Evolutionary conservation across 23 tunicate genomes (phyloP), one percentile per base, ranked within the genome.

Genomic region (Ciona savignyi): DNA sequence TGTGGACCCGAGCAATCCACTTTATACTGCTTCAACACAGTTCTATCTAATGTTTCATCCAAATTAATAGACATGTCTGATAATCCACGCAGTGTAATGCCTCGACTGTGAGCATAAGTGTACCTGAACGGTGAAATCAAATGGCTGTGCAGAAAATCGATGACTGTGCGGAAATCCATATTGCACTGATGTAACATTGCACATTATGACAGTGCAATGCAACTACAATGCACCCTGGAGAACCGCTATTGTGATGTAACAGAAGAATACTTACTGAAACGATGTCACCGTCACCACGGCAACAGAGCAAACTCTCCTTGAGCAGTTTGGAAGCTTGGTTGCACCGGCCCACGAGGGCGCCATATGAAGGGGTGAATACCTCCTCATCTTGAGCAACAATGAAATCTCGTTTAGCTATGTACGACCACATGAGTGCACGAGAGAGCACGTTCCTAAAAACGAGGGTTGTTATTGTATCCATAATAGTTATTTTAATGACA

Each of bases 171-270:
- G 68, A 24, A 67, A n/a, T 78, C 69, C 65, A 71, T 3, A 61
- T 71, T 87, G 86, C 82, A 63, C 23, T 71, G 86, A 35, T 27
- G 77, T 29, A 22, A 71, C 95, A 80, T 66, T 81, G 86, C 82
- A 65, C 86, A 32, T 32, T 23, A 0, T 23, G 60, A n/a, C 27
- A 19, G 86, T 80, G 95, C 95, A 87, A 87, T 87, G 95, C 95
- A 87, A 87, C 95, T 76, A 87, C 95, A 87, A 87, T 87, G 95
- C 95, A 87, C 85, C 0, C 6, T 65, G 77, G 75, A 68, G 73
- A 85, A 25, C 34, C 25, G 51, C 84, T 33, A 22, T 63, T 63
- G 15, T 42, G 28, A 63, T 63, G 26, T 63, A 11, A 63, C 22
- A 63, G 28, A 9, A 11, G 23, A 63, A 9, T 9, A 68, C 34